These are phyloP conservation scores for Sepiola atlantica DNA, from an alignment of 2,888 invertebrate species.

Conservation along the genomic window DNA sequence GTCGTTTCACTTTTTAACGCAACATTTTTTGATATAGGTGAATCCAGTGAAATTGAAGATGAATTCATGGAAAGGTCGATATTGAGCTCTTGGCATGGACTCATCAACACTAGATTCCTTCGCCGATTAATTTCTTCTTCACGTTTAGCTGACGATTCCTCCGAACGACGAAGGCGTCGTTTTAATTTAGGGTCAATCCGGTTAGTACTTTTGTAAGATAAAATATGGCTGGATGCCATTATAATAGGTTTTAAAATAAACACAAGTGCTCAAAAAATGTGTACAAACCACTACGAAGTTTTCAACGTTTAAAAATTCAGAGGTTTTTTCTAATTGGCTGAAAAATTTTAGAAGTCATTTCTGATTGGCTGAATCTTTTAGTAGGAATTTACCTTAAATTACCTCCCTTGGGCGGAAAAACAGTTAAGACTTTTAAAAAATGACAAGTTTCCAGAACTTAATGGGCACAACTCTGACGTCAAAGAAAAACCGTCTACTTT, in stretches of 20 bases:
- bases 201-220: neutral
- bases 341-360: neutral
- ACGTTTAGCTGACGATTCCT: slow-evolving; percentile 60
- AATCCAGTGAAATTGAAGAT: neutral
- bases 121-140: slow-evolving; percentile 58
- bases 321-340: neutral
- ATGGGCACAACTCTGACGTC: too few species aligned
- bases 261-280: neutral
- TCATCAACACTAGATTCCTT: slow-evolving; percentile 61
- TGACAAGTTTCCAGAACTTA: too few species aligned
- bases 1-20: neutral
- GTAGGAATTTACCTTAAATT: neutral
- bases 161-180: slow-evolving; percentile 59
- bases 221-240: neutral
- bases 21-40: neutral
- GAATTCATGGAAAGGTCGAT: slow-evolving; percentile 46
- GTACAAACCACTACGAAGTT: fast-evolving
- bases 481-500: too few species aligned
- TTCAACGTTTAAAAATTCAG: neutral
- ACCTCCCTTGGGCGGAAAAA: neutral
- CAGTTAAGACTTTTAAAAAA: too few species aligned
- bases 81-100: slow-evolving; percentile 60
- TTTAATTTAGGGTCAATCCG: slow-evolving; percentile 33
- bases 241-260: neutral
- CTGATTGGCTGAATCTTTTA: neutral